phyloP scores from a whole-genome alignment of 2,888 invertebrate genomes.

The Lepidocyrtoides sp. region DNA sequence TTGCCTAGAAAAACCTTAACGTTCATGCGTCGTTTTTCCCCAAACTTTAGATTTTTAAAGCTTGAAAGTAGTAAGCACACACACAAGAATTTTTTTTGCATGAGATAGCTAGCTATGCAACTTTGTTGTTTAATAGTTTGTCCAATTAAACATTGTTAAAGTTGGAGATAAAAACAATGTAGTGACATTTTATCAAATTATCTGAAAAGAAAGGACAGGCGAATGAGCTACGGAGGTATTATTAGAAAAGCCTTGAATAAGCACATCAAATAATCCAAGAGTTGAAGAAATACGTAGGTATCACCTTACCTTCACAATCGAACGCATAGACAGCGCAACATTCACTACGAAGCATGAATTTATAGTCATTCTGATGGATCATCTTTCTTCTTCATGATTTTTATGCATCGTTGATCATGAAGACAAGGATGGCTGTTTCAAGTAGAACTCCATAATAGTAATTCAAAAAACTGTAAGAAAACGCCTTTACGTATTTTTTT shows the following conservation, averaged over 20 bases:
- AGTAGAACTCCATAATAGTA: constrained; percentile 38
- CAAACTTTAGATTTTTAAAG: no score
- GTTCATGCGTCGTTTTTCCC: no score
- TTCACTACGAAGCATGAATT: constrained; percentile 19
- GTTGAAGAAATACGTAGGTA: neutral
- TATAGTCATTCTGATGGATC: constrained; percentile 66
- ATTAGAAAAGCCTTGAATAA: neutral
- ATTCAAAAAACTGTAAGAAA: constrained; percentile 48
- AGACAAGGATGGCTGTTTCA: constrained; percentile 73
- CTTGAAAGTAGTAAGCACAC: no score
- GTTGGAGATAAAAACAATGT: no score
- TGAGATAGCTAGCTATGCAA: no score
- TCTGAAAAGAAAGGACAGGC: neutral
- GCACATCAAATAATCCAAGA: neutral
- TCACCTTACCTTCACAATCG: neutral
- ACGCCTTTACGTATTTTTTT: neutral
- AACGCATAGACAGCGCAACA: neutral
- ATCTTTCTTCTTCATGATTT: constrained; percentile 71
- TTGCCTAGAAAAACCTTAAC: no score
- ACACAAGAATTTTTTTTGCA: no score
- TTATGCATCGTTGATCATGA: constrained; percentile 75
- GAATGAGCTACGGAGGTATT: no score
- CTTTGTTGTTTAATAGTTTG: no score
- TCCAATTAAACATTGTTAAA: no score
- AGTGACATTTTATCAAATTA: neutral